Conservation (phyloP, 2,113 vertebrate genomes). For the Siniperca knerii region DNA sequence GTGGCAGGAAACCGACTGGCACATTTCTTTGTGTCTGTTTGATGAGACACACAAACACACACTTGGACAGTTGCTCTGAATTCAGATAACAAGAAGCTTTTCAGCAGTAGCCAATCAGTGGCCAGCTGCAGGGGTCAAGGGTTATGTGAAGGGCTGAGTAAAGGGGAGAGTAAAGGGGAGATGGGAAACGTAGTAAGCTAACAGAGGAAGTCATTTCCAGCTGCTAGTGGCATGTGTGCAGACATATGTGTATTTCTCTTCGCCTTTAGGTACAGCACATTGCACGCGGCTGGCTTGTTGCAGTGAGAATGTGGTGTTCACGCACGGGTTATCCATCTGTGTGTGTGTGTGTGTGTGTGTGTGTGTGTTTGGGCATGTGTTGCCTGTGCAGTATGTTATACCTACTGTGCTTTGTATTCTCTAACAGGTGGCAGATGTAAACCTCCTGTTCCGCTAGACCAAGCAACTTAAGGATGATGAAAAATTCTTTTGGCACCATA, state of each 20-base stretch:
- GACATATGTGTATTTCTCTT: constrained; percentile 1
- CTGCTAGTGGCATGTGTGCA: constrained; percentile 34
- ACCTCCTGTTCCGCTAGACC: not conserved
- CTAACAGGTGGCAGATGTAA: constrained; percentile 46
- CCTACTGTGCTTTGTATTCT: constrained; percentile 36
- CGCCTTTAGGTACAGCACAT: constrained; percentile 17
- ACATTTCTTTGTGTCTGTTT: not conserved
- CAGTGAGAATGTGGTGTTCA: constrained; percentile 23
- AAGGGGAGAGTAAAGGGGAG: constrained; percentile 1
- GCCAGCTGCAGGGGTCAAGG: constrained; percentile 33
- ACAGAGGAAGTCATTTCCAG: constrained; percentile 12
- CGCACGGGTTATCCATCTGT: not conserved
- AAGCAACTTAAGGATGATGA: constrained; percentile 3
- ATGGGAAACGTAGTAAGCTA: constrained; percentile 28
- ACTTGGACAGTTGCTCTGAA: constrained; percentile 20
- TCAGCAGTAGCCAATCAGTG: constrained; percentile 7
- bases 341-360: constrained; percentile 13
- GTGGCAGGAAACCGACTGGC: constrained; percentile 34
- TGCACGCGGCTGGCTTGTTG: constrained; percentile 3
- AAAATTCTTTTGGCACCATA: not conserved
- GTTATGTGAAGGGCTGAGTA: constrained; percentile 4
- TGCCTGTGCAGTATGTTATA: constrained; percentile 10
- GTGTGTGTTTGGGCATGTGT: constrained; percentile 21
- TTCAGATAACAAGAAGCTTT: constrained; percentile 9
- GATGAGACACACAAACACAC: constrained; percentile 38